phyloP scores from a whole-genome alignment of 2,113 vertebrate species.

The Protobothrops flavoviridis region DNA sequence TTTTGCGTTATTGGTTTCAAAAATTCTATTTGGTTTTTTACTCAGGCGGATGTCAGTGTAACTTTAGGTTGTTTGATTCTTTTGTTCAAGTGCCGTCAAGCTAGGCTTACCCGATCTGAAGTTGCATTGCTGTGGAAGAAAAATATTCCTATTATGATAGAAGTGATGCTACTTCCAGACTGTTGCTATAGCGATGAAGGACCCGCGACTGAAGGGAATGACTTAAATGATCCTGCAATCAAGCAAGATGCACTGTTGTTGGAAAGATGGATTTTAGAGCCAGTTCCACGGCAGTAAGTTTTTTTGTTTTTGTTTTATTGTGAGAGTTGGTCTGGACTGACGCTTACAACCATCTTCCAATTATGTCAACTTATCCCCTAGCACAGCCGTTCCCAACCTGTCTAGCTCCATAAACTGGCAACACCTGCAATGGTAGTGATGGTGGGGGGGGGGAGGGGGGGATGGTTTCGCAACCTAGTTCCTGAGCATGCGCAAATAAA shows the following conservation, averaged over 20 bases:
- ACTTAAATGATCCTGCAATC: constrained; percentile 91
- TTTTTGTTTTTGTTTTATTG: neutral
- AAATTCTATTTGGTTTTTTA: neutral
- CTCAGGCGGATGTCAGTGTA: constrained; percentile 17
- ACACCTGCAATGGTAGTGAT: neutral
- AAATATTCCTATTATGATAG: constrained; percentile 97
- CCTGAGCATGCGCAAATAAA: neutral
- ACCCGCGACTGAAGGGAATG: constrained; percentile 83
- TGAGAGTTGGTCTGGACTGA: neutral
- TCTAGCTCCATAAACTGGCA: neutral
- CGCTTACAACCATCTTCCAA: neutral
- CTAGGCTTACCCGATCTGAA: constrained; percentile 90
- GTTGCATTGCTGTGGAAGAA: constrained; percentile 93
- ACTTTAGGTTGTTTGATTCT: constrained; percentile 22
- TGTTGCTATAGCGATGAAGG: constrained; percentile 97
- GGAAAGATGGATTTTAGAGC: constrained; percentile 95
- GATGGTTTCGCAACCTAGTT: neutral
- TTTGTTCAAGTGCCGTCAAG: constrained; percentile 87
- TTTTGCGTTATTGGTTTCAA: neutral
- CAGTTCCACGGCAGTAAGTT: constrained; percentile 93
- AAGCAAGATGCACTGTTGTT: constrained; percentile 93
- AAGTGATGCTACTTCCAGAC: constrained; percentile 97
- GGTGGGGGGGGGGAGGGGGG: neutral
- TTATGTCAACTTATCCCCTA: neutral
- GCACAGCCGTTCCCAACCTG: neutral